A percentile compares a stretch with the other conserved stretches of the same genome.
These are phyloP conservation scores for Margaritifera margaritifera DNA, from an alignment of 2,888 invertebrate species.

Conservation along the genomic window DNA sequence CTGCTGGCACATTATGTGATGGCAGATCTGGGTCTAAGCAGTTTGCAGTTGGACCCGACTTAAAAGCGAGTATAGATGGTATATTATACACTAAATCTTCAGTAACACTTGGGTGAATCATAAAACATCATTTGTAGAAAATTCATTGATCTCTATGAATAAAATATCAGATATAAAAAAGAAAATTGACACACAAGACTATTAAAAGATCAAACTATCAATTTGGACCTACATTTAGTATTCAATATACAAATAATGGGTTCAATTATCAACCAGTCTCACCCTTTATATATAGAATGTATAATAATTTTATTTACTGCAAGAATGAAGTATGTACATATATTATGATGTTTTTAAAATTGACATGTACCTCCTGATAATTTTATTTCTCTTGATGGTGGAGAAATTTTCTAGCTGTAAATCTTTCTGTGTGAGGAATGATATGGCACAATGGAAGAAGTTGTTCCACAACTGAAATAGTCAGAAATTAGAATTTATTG, in stretches of 20 bases:
- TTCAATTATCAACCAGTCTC: background rate
- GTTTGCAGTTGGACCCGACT: too few relatives aligned
- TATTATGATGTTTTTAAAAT: background rate
- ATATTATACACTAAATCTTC: too few relatives aligned
- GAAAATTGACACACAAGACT: too few relatives aligned
- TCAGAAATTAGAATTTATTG: background rate
- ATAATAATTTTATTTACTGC: background rate
- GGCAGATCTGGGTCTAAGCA: too few relatives aligned
- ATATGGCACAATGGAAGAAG: constrained; percentile 92
- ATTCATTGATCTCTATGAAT: too few relatives aligned
- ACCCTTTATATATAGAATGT: background rate
- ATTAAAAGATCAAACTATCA: too few relatives aligned
- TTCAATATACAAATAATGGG: background rate
- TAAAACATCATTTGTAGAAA: too few relatives aligned
- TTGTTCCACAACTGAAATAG: constrained; percentile 83
- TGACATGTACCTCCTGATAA: constrained; percentile 75
- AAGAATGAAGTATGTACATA: background rate
- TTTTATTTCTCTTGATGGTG: constrained; percentile 83
- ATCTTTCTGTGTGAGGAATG: constrained; percentile 89
- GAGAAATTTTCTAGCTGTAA: constrained; percentile 89
- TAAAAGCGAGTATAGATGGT: too few relatives aligned
- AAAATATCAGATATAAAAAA: too few relatives aligned
- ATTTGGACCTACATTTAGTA: too few relatives aligned
- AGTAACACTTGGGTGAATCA: too few relatives aligned
- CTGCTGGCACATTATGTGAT: too few relatives aligned